Evolutionary conservation across 1,140 invertebrate species (phyloP), one percentile per base, ranked within the genome.

Genomic region (Drosophila nikananu): DNA sequence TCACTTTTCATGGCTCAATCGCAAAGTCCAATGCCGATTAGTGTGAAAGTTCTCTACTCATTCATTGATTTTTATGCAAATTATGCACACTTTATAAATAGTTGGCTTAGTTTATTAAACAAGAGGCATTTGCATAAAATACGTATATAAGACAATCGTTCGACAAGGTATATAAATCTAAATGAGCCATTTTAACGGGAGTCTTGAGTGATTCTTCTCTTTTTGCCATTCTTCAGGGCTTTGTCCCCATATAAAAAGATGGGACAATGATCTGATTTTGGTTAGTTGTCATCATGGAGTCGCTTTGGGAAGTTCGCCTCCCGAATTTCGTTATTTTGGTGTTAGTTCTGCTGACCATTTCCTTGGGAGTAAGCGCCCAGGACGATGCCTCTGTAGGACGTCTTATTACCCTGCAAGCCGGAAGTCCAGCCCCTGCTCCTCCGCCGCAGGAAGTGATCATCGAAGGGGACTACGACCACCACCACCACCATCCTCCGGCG

Each of bases 1-100:
- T 78, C 75, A 78, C 75, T 78, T 78, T 77, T 78, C 51, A 77
- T 57, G 17, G 41, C 35, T 41, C 44, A 25, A 77, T 37, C 46
- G 10, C 54, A 67, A 67, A 42, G 52, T 32, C 42, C 13, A 27
- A 51, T 5, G 25, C 32, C 27, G 25, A 42, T 59, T 59, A 39
- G 70, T 68, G 74, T 77, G 74, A 77, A 77, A 77, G 73, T 77
- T 54, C 73, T 59, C 64, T 5, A 21, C 35, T 61, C 75, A 67
- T 77, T 78, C 75, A 78, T 70, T 78, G 42, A 78, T 39, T 78
- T 70, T 62, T 70, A 78, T 78, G 75, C 64, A 78, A 78, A 78
- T 78, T 27, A 25, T 37, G 41, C 41, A 54, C 19, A 55, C 48
- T 54, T 70, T 51, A 77, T 42, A 57, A 77, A 78, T 62, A 60